Percentiles rank a stretch among this genome's conserved stretches.
Evolutionary conservation across 2,113 vertebrate species (phyloP).

Genomic region (Otocyon megalotis): DNA sequence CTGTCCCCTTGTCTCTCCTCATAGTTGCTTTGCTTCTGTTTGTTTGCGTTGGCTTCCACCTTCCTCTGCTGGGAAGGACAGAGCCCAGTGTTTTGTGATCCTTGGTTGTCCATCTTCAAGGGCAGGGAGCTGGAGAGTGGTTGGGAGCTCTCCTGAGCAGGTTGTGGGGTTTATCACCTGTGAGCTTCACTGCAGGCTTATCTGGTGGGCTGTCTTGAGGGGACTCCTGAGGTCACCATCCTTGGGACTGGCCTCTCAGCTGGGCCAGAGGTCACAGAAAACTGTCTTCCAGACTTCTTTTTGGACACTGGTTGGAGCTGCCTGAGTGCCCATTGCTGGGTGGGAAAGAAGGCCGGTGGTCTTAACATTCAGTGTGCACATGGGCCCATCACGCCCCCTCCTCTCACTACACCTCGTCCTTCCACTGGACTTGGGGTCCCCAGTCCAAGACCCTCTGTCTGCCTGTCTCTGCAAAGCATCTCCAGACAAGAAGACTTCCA

Average conservation of each 20-base stretch:
- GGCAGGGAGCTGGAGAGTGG: not conserved
- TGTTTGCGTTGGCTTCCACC: not conserved
- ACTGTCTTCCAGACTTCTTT: not conserved
- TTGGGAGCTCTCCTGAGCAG: not conserved
- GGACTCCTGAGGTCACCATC: not conserved
- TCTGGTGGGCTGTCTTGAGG: not conserved
- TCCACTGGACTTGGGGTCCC: not conserved
- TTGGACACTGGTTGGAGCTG: fast-evolving
- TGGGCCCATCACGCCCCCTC: fast-evolving
- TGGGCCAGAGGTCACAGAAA: not conserved
- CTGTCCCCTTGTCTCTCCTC: not conserved
- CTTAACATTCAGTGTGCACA: not conserved
- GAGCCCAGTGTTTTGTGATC: not conserved
- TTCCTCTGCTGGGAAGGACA: not conserved
- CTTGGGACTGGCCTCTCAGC: not conserved
- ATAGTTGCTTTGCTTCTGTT: not conserved
- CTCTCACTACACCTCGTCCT: not conserved
- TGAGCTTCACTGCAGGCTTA: not conserved
- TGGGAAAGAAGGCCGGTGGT: not conserved
- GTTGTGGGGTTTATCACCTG: not conserved
- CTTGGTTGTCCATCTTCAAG: not conserved
- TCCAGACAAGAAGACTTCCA: not conserved
- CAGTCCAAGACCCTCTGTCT: not conserved
- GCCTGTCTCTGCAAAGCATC: not conserved
- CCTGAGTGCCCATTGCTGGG: not conserved